phyloP scores from a whole-genome alignment of 2,797 vertebrate genomes.

The Acanthornis magna region DNA sequence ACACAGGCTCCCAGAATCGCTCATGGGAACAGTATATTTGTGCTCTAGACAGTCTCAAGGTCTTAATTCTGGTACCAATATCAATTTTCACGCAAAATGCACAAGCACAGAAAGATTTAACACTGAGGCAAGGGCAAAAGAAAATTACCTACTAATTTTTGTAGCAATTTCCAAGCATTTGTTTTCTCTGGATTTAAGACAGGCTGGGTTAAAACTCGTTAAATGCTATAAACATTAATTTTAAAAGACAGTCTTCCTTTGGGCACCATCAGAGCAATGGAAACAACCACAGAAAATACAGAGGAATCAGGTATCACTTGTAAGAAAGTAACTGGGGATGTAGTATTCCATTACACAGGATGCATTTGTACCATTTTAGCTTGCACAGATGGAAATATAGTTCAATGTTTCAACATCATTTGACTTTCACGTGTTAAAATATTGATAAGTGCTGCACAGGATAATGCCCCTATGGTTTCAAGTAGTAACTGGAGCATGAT shows the following conservation, averaged over 20 bases:
- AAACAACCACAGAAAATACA: constrained; percentile 52
- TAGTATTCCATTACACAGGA: constrained; percentile 83
- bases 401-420: constrained; percentile 92
- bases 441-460: constrained; percentile 84
- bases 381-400: constrained; percentile 89
- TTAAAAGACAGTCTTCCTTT: constrained; percentile 75
- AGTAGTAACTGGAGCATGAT: constrained; percentile 81
- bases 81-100: background rate
- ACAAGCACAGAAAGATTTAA: background rate
- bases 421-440: constrained; percentile 90
- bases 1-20: background rate
- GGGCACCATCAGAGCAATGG: constrained; percentile 67
- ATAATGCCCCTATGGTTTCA: constrained; percentile 76
- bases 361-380: constrained; percentile 81
- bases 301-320: constrained; percentile 82
- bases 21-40: background rate
- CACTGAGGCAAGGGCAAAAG: background rate
- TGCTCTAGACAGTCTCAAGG: background rate
- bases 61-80: background rate
- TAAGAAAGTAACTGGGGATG: constrained; percentile 84
- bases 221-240: constrained; percentile 67
- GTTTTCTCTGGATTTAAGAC: constrained; percentile 73
- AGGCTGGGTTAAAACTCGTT: constrained; percentile 53
- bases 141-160: background rate
- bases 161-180: background rate